These are phyloP conservation scores for Prunella strophiata DNA, from an alignment of 2,797 vertebrate species.

Conservation along the genomic window DNA sequence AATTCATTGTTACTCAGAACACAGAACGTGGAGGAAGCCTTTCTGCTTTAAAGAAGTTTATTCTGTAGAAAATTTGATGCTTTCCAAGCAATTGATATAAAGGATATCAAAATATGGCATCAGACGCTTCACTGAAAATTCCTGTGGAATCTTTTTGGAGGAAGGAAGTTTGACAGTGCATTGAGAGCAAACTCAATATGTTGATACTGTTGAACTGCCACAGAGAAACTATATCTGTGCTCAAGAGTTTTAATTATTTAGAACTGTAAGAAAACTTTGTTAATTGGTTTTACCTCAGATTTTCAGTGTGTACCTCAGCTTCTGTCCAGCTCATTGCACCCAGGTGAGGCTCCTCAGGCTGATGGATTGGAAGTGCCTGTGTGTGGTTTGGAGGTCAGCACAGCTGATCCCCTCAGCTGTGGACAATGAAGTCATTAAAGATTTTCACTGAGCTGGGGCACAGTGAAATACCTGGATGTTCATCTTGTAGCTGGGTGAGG, in stretches of 20 bases:
- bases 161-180: not conserved
- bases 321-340: not conserved
- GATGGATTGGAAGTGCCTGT: not conserved
- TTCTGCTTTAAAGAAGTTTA: not conserved
- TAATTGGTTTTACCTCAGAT: not conserved
- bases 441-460: not conserved
- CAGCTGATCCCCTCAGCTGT: not conserved
- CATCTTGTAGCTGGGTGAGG: not conserved
- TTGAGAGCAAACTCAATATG: not conserved
- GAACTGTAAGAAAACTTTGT: not conserved
- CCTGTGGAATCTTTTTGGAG: not conserved
- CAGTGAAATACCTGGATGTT: not conserved
- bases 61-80: not conserved
- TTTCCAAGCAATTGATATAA: not conserved
- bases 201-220: not conserved
- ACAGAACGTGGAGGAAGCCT: not conserved
- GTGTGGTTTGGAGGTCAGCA: not conserved
- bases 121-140: not conserved
- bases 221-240: not conserved
- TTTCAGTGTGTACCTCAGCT: not conserved
- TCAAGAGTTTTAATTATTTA: not conserved
- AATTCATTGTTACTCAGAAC: not conserved
- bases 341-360: not conserved
- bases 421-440: not conserved
- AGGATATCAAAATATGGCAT: not conserved